phyloP scores from a whole-genome alignment of 2,797 vertebrate species.

The Scyliorhinus canicula region DNA sequence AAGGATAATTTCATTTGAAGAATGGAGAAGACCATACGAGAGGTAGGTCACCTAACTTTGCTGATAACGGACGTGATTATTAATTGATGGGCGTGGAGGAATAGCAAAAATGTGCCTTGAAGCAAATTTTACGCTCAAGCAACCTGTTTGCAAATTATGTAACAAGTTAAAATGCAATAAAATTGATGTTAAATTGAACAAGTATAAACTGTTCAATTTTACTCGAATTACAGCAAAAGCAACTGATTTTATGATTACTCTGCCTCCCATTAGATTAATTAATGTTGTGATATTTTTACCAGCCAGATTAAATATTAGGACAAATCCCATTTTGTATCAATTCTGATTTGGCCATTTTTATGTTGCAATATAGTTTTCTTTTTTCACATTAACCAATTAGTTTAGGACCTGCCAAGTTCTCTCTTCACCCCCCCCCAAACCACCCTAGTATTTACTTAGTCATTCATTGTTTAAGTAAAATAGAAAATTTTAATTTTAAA shows the following conservation, averaged over 20 bases:
- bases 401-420: background rate
- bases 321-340: background rate
- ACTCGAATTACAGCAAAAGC: background rate
- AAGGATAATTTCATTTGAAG: conserved; percentile 34
- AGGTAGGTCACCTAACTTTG: conserved; percentile 32
- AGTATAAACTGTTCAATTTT: background rate
- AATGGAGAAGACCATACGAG: conserved; percentile 23
- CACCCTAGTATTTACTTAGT: background rate
- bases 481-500: background rate
- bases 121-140: background rate
- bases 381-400: background rate
- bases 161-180: background rate
- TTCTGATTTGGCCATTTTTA: background rate
- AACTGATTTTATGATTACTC: background rate
- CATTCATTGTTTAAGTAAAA: background rate
- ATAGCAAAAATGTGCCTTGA: background rate
- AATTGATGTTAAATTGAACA: background rate
- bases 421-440: background rate
- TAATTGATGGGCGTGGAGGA: background rate
- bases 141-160: background rate
- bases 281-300: conserved; percentile 1
- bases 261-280: background rate
- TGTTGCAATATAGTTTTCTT: background rate
- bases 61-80: background rate
- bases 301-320: background rate